phyloP scores from a whole-genome alignment of 2,113 vertebrate genomes.

The Argyrosomus japonicus region DNA sequence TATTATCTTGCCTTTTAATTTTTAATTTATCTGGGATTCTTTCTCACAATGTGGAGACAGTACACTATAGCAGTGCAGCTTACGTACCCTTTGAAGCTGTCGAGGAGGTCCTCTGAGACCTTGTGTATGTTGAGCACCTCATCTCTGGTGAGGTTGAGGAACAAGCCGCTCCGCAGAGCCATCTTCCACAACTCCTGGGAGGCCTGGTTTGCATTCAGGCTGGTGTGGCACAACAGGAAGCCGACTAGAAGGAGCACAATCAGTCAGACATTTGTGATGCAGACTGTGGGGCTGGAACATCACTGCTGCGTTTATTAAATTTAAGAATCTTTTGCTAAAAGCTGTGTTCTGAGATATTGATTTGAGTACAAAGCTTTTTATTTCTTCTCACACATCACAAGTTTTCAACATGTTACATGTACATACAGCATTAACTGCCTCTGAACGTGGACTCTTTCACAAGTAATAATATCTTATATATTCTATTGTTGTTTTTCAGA shows the following conservation, averaged over 20 bases:
- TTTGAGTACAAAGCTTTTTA: neutral
- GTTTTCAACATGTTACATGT: neutral
- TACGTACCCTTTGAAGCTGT: slow-evolving; percentile 89
- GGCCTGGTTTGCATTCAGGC: slow-evolving; percentile 82
- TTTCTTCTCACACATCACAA: neutral
- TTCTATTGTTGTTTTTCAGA: neutral
- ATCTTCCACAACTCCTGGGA: slow-evolving; percentile 92
- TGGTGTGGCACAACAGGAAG: slow-evolving; percentile 92
- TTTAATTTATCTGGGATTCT: neutral
- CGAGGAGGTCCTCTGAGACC: slow-evolving; percentile 89
- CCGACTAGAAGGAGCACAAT: slow-evolving; percentile 83
- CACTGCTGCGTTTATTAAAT: neutral
- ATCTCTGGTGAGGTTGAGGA: slow-evolving; percentile 89
- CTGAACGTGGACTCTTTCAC: neutral
- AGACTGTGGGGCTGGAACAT: neutral
- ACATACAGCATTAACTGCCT: neutral
- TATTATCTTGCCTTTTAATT: neutral
- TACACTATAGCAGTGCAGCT: neutral
- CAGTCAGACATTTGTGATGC: neutral
- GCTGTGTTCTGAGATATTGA: neutral
- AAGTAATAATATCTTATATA: neutral
- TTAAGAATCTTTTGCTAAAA: neutral
- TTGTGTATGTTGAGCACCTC: slow-evolving; percentile 91
- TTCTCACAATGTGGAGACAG: neutral
- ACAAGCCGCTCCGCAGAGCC: slow-evolving; percentile 89